phyloP scores from a whole-genome alignment of 2,797 vertebrate species.

The Enteromius treurensis region DNA sequence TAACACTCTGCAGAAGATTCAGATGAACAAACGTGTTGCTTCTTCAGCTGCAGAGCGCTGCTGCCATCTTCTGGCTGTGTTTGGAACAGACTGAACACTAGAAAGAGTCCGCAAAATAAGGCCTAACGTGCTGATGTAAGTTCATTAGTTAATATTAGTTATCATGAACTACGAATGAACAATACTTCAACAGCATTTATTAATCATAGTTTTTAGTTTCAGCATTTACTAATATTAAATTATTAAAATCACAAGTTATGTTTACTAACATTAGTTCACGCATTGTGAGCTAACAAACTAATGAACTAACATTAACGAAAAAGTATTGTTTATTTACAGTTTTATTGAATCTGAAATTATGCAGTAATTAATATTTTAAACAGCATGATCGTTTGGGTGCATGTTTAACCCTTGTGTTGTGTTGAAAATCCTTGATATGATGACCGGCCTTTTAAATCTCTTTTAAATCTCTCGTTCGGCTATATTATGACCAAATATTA shows the following conservation, averaged over 20 bases:
- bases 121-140: neutral
- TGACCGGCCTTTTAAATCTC: neutral
- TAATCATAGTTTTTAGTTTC: too few relatives aligned
- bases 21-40: neutral
- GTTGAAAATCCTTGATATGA: neutral
- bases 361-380: neutral
- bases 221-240: too few relatives aligned
- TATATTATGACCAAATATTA: neutral
- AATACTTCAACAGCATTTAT: too few relatives aligned
- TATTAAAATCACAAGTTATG: too few relatives aligned
- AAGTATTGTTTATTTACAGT: neutral
- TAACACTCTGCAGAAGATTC: neutral
- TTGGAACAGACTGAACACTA: neutral
- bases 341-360: neutral
- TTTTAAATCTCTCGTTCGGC: too few relatives aligned
- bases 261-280: too few relatives aligned
- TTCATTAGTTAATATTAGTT: too few relatives aligned
- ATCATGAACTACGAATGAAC: too few relatives aligned
- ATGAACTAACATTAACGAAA: too few relatives aligned
- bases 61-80: slow-evolving; percentile 65
- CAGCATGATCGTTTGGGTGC: neutral
- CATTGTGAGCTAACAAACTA: too few relatives aligned
- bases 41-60: slow-evolving; percentile 50
- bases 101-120: too few relatives aligned
- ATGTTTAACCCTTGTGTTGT: neutral